Evolutionary conservation across 2,797 vertebrate genomes (phyloP), one percentile per base, ranked within the genome.

Genomic region (Paedocypris micromegethes): DNA sequence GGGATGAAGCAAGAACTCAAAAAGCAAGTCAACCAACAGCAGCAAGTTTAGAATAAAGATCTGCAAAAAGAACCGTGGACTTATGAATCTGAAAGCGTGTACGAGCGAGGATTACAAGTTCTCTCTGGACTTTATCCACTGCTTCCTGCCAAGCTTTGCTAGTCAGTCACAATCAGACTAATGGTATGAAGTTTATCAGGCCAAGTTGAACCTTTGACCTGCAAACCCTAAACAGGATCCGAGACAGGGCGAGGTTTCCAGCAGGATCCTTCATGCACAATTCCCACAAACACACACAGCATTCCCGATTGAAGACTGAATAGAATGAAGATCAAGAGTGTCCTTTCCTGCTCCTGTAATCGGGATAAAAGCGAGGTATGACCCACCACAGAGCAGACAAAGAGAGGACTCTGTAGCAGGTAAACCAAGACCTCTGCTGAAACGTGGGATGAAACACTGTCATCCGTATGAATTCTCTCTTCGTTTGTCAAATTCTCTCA

Each of bases 381-480:
- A 64, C 73, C 60, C 58, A 73, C 64, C 68, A 72, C 53, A 75
- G 57, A 75, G 69, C 66, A 59, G 53, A 70, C 68, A 78, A 81
- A 79, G 82, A 72, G 61, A 51, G 6, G 73, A 70, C 78, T 83
- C 73, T 72, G 80, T 73, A 59, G 65, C 72, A 74, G 73, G 77
- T 78, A 75, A 80, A 80, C 57, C 9, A 74, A 76, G 75, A 83
- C 84, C 83, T 81, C 77, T 66, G 84, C 75, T 86, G 83, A 87
- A 86, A 86, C 79, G 78, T 68, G 58, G 68, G 72, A 86, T 88
- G 80, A 86, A 80, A 85, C 80, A 83, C 83, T 88, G 85, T 88
- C 85, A 87, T 85, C 78, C 44, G 70, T 80, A 79, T 80, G 78
- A 80, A 55, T 66, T 62, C 50, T 55, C 58, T 63, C 47, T 64